Evolutionary conservation across 2,113 vertebrate species (phyloP).

Genomic region (Dipodomys merriami): DNA sequence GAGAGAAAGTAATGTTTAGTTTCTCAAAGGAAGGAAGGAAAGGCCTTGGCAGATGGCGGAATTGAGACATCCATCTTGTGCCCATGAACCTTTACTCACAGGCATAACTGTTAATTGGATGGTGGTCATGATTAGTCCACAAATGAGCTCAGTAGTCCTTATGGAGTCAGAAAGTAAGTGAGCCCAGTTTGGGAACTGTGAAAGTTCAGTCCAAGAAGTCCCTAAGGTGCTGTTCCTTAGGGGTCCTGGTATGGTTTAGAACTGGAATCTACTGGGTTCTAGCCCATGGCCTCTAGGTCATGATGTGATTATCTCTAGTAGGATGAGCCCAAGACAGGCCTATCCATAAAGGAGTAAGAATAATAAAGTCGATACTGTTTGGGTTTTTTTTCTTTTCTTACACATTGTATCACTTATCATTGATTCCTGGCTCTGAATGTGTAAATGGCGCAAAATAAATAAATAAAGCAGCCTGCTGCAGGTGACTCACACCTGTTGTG

Average conservation of each 20-base stretch:
- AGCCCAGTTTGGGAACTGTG: not conserved
- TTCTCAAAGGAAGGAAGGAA: not conserved
- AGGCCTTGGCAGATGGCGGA: not conserved
- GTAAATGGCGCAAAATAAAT: not conserved
- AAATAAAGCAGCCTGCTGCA: not conserved
- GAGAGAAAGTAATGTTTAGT: not conserved
- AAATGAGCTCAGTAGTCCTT: not conserved
- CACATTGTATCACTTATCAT: not conserved
- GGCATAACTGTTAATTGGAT: not conserved
- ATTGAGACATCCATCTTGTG: not conserved
- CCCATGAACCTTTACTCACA: not conserved
- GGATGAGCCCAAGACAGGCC: not conserved
- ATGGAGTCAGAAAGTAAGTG: conserved; percentile 3
- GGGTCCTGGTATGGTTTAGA: not conserved
- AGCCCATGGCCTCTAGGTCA: not conserved
- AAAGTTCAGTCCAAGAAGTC: not conserved
- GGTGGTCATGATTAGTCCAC: not conserved
- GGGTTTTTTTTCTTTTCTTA: not conserved
- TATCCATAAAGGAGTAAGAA: not conserved
- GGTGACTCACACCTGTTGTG: too few relatives aligned
- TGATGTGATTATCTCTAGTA: not conserved
- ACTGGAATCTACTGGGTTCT: not conserved
- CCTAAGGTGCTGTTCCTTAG: not conserved
- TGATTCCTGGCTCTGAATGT: not conserved
- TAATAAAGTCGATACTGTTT: not conserved